These are phyloP conservation scores for Drosophila prostipennis DNA, from an alignment of 2,888 invertebrate species.

Conservation along the genomic window DNA sequence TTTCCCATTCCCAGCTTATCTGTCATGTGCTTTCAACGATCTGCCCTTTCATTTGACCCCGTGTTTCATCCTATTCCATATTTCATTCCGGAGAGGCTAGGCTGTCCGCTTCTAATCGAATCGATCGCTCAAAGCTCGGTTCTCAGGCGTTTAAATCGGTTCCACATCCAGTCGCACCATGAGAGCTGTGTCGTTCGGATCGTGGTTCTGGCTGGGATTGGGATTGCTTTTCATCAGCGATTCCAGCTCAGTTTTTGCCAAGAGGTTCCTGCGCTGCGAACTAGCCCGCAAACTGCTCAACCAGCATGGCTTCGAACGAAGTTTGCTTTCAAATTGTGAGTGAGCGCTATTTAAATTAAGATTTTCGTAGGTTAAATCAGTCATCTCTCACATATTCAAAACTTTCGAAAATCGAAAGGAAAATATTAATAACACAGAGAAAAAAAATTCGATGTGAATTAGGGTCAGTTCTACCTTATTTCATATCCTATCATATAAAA, in stretches of 20 bases:
- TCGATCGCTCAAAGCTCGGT: slow-evolving; percentile 4
- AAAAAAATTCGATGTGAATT: too few relatives aligned
- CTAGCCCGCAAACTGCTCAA: slow-evolving; percentile 73
- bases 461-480: too few relatives aligned
- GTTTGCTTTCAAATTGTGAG: slow-evolving; percentile 81
- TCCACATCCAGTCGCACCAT: slow-evolving; percentile 53
- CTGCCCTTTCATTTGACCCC: slow-evolving; percentile 20
- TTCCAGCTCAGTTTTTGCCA: slow-evolving; percentile 45
- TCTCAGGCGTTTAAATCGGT: too few relatives aligned
- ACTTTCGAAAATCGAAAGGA: too few relatives aligned
- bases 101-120: too few relatives aligned
- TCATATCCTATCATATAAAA: too few relatives aligned
- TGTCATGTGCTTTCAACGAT: neutral
- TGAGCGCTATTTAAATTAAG: neutral
- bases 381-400: too few relatives aligned
- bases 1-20: slow-evolving; percentile 2
- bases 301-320: slow-evolving; percentile 77
- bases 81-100: neutral
- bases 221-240: slow-evolving; percentile 1
- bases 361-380: too few relatives aligned
- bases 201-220: slow-evolving; percentile 26
- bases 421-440: too few relatives aligned
- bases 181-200: slow-evolving; percentile 47
- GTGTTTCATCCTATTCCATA: slow-evolving; percentile 1
- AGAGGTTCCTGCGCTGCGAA: slow-evolving; percentile 77